These are phyloP conservation scores for Drosophila yooni DNA, from an alignment of 2,888 invertebrate genomes.

Conservation along the genomic window DNA sequence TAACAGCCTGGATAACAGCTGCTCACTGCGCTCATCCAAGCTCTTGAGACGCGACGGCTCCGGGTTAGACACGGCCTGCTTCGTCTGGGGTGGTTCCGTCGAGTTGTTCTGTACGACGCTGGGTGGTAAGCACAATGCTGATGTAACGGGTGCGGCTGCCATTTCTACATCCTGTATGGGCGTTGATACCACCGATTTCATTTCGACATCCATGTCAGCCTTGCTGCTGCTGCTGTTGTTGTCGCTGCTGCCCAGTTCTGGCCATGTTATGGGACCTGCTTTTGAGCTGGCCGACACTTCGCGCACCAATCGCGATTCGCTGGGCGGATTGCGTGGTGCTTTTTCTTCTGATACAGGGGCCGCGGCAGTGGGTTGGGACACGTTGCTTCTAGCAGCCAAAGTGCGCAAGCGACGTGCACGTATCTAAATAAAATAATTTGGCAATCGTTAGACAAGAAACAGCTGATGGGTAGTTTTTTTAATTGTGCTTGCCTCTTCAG, in stretches of 20 bases:
- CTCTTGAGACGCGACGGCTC: constrained; percentile 33
- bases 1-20: constrained; percentile 89
- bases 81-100: neutral
- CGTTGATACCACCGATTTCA: constrained; percentile 72
- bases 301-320: constrained; percentile 82
- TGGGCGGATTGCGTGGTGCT: constrained; percentile 69
- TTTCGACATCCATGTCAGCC: constrained; percentile 81
- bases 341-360: constrained; percentile 45
- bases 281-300: constrained; percentile 49
- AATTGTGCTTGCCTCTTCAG: constrained; percentile 91
- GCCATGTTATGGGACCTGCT: constrained; percentile 35
- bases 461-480: neutral
- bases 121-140: neutral
- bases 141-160: constrained; percentile 62
- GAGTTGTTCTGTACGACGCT: neutral
- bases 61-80: neutral
- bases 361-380: constrained; percentile 16
- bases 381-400: constrained; percentile 73
- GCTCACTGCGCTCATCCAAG: constrained; percentile 85
- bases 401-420: constrained; percentile 83
- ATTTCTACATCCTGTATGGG: constrained; percentile 86
- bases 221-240: constrained; percentile 27
- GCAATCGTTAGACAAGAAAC: constrained; percentile 9
- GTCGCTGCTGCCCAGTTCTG: constrained; percentile 31
- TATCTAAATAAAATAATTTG: constrained; percentile 84